Conservation (phyloP, 1,140 invertebrate species). For the Contarinia nasturtii region DNA sequence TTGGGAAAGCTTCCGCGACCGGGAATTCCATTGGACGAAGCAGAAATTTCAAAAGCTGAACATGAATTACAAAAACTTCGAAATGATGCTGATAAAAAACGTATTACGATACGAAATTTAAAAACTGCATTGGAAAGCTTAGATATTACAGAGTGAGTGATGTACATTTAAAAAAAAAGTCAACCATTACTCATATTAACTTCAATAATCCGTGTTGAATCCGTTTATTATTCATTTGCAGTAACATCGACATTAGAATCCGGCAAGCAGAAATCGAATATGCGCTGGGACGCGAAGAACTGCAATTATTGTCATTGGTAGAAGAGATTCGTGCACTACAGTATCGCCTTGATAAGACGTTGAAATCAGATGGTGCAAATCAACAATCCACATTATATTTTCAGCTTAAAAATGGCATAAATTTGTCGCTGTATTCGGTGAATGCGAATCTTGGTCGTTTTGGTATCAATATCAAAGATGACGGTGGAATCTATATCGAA, state of each 20-base stretch:
- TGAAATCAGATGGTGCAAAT: slow-evolving; percentile 13
- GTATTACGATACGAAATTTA: slow-evolving; percentile 51
- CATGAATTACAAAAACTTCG: slow-evolving; percentile 41
- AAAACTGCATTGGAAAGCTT: slow-evolving; percentile 50
- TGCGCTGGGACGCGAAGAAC: slow-evolving; percentile 66
- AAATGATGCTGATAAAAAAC: slow-evolving; percentile 50
- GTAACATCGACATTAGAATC: slow-evolving; percentile 77
- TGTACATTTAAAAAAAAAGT: neutral
- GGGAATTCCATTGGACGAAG: slow-evolving; percentile 19
- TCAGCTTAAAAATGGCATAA: neutral
- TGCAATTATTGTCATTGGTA: slow-evolving; percentile 61
- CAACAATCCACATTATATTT: slow-evolving; percentile 8
- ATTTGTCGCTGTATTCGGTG: slow-evolving; percentile 34
- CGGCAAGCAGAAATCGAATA: slow-evolving; percentile 79
- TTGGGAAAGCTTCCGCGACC: slow-evolving; percentile 22
- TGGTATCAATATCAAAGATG: slow-evolving; percentile 31
- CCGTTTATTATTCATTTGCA: slow-evolving; percentile 25
- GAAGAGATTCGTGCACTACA: slow-evolving; percentile 67
- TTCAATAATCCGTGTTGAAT: neutral
- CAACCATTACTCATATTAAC: neutral
- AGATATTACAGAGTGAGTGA: slow-evolving; percentile 53
- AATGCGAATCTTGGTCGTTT: slow-evolving; percentile 41
- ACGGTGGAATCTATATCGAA: slow-evolving; percentile 41
- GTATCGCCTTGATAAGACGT: slow-evolving; percentile 44
- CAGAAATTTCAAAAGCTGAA: slow-evolving; percentile 29